Evolutionary conservation across 1,140 invertebrate species (phyloP).

Genomic region (Phthorimaea operculella): DNA sequence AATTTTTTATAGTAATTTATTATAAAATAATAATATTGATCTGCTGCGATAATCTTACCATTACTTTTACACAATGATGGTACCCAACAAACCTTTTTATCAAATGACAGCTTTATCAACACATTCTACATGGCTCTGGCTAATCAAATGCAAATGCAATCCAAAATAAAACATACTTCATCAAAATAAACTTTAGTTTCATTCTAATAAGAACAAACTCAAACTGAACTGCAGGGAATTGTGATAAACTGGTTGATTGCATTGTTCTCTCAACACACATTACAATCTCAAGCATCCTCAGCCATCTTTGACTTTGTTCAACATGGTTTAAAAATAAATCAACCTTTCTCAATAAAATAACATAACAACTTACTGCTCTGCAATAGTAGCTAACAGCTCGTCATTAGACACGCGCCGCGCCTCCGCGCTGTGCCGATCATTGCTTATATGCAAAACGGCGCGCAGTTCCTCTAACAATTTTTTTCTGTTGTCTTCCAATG

Average conservation of each 20-base stretch:
- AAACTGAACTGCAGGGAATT: slow-evolving; percentile 11
- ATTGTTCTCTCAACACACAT: not conserved
- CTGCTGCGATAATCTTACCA: not conserved
- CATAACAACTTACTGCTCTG: slow-evolving; percentile 79
- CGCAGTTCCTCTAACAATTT: slow-evolving; percentile 86
- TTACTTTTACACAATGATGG: not conserved
- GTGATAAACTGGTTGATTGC: not conserved
- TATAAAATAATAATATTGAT: not conserved
- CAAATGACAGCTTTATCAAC: not conserved
- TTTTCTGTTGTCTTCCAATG: slow-evolving; percentile 84
- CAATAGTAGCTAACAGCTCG: slow-evolving; percentile 87
- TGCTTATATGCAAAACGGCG: slow-evolving; percentile 84
- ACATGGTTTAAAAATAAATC: slow-evolving; percentile 48
- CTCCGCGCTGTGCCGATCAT: slow-evolving; percentile 91
- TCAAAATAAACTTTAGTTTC: slow-evolving; percentile 24
- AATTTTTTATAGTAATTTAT: not conserved
- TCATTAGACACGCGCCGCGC: slow-evolving; percentile 90
- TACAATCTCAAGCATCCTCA: slow-evolving; percentile 26
- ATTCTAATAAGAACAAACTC: slow-evolving; percentile 23
- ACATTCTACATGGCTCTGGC: not conserved
- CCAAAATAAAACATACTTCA: slow-evolving; percentile 9
- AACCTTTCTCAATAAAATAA: slow-evolving; percentile 28
- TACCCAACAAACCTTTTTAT: not conserved
- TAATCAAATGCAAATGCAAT: not conserved
- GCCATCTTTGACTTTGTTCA: slow-evolving; percentile 50